Conservation (phyloP, 1,140 invertebrate species). For the Ptiloglossa arizonensis region DNA sequence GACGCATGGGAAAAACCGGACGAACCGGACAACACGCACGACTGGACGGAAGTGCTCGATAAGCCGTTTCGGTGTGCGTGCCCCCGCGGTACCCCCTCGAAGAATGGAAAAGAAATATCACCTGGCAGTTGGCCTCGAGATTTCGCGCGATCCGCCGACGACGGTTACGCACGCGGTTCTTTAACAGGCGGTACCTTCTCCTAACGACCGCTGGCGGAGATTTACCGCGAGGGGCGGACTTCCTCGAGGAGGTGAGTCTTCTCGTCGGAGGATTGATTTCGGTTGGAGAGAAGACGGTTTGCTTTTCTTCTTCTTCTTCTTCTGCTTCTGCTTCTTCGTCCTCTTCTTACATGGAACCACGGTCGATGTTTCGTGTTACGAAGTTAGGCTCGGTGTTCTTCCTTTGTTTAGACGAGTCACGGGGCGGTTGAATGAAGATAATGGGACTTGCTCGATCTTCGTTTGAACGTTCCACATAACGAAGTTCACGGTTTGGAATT, state of each 20-base stretch:
- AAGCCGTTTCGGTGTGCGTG: conserved; percentile 42
- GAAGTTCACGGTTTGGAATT: no score
- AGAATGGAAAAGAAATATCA: conserved; percentile 61
- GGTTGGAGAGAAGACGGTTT: neutral
- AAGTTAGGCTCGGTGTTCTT: no score
- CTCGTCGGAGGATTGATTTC: neutral
- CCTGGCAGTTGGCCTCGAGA: conserved; percentile 57
- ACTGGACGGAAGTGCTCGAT: conserved; percentile 53
- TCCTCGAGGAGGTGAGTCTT: neutral
- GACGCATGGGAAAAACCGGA: conserved; percentile 72
- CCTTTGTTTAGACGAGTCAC: no score
- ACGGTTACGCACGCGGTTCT: conserved; percentile 43
- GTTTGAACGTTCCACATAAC: no score
- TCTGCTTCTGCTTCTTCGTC: neutral
- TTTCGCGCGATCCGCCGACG: conserved; percentile 36
- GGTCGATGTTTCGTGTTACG: no score
- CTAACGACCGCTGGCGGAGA: neutral
- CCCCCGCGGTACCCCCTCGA: neutral
- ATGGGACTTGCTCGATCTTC: no score
- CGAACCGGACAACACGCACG: conserved; percentile 72
- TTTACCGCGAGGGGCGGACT: neutral
- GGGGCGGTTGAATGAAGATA: no score
- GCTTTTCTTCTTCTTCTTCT: neutral
- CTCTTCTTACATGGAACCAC: no score
- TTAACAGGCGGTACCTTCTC: conserved; percentile 21